Evolutionary conservation across 2,113 vertebrate species (phyloP).

Genomic region (Cyrtonyx montezumae): DNA sequence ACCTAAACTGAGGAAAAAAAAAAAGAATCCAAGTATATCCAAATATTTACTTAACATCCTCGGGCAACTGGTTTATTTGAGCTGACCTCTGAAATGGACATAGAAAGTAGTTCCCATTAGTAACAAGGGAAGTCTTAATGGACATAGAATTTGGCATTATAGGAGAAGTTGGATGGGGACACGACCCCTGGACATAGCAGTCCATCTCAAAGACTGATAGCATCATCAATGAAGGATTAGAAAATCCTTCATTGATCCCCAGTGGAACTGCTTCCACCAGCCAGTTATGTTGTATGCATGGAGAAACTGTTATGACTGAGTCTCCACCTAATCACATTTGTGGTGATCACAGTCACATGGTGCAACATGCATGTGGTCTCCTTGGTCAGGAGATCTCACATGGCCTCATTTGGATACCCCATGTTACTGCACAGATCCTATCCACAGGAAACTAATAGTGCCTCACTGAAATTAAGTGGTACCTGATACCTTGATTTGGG

Average conservation of each 20-base stretch:
- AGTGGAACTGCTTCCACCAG: not conserved
- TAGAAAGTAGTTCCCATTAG: not conserved
- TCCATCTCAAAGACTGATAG: not conserved
- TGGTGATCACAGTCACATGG: too few relatives aligned
- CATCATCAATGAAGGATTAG: conserved; percentile 8
- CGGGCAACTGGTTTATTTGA: not conserved
- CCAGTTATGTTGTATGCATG: not conserved
- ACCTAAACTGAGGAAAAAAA: not conserved
- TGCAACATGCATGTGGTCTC: rapidly evolving
- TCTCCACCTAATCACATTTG: not conserved
- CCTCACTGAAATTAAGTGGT: not conserved
- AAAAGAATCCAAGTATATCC: not conserved
- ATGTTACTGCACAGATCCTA: rapidly evolving
- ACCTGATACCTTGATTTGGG: not conserved
- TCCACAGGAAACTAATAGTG: not conserved
- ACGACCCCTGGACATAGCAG: not conserved
- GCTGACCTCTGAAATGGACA: not conserved
- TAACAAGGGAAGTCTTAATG: not conserved
- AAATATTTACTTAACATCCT: not conserved
- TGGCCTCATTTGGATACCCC: rapidly evolving
- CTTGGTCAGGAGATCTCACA: rapidly evolving
- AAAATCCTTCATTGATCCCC: not conserved
- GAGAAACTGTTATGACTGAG: not conserved
- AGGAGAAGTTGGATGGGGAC: not conserved
- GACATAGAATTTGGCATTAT: not conserved